These are phyloP conservation scores for Clarias laeviceps DNA, from an alignment of 2,797 vertebrate genomes.

Conservation along the genomic window DNA sequence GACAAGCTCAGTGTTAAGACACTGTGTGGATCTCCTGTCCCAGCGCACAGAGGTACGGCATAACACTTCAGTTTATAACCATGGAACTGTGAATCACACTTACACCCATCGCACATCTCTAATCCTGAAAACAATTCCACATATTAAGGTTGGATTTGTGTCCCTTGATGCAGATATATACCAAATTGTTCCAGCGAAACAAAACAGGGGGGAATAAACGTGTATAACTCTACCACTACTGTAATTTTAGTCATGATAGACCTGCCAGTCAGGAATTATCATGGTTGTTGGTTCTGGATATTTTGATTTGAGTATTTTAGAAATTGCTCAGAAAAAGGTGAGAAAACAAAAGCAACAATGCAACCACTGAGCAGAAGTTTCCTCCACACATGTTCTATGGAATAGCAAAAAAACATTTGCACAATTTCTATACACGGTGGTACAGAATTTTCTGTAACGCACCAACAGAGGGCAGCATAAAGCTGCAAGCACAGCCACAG, in stretches of 20 bases:
- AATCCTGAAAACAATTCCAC: not conserved
- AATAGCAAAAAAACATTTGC: too few species aligned
- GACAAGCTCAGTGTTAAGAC: conserved; percentile 78
- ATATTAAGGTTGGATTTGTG: not conserved
- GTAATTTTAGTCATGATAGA: not conserved
- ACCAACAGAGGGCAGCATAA: too few species aligned
- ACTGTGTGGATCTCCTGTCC: conserved; percentile 82
- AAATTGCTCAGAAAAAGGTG: too few species aligned
- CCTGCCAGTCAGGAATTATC: not conserved
- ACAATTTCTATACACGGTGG: too few species aligned
- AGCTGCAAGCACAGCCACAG: too few species aligned
- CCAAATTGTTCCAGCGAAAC: not conserved
- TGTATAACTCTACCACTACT: not conserved
- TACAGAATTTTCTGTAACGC: too few species aligned
- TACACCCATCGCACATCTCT: not conserved
- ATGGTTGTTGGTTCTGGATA: not conserved
- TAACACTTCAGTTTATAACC: conserved; percentile 50
- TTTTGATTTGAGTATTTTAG: not conserved
- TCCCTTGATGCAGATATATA: not conserved
- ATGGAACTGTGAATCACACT: conserved; percentile 2
- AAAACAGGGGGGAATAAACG: not conserved
- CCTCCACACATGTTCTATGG: too few species aligned
- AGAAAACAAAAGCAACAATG: too few species aligned
- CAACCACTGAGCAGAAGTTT: not conserved
- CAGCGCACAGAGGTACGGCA: conserved; percentile 84